Percentiles rank a stretch among this genome's conserved stretches.
phyloP scores from a whole-genome alignment of 2,797 vertebrate species.

The Sebastes elongatus region DNA sequence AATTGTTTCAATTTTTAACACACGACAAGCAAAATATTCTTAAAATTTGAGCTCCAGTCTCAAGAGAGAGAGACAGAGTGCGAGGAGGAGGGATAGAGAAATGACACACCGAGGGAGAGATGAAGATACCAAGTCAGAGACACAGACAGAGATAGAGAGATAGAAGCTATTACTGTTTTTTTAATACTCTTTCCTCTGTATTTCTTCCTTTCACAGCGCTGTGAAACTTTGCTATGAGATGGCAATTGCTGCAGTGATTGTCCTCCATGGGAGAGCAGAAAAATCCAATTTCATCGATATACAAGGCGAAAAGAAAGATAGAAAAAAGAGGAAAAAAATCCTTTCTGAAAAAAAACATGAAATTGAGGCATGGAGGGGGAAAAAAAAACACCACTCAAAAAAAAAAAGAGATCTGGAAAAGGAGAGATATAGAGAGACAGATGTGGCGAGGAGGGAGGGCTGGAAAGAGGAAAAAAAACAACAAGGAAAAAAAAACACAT shows the following conservation, averaged over 20 bases:
- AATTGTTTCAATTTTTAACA: background rate
- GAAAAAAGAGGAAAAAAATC: slow-evolving; percentile 34
- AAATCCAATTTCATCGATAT: slow-evolving; percentile 80
- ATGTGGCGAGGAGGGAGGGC: slow-evolving; percentile 8
- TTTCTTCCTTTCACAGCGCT: slow-evolving; percentile 68
- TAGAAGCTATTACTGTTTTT: slow-evolving; percentile 71
- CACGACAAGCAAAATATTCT: background rate
- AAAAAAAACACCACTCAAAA: slow-evolving; percentile 39
- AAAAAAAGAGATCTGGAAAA: slow-evolving; percentile 18
- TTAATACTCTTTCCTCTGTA: slow-evolving; percentile 60
- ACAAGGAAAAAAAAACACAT: slow-evolving; percentile 30
- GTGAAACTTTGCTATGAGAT: slow-evolving; percentile 72
- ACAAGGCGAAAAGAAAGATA: slow-evolving; percentile 61
- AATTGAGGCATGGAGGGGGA: slow-evolving; percentile 42
- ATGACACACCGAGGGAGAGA: slow-evolving; percentile 36
- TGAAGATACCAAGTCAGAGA: slow-evolving; percentile 54
- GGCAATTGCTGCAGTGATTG: slow-evolving; percentile 76
- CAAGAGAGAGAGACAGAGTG: background rate
- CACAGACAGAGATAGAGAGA: slow-evolving; percentile 62
- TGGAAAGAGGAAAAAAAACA: slow-evolving; percentile 28
- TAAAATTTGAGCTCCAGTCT: background rate
- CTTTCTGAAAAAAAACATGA: slow-evolving; percentile 38
- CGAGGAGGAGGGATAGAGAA: background rate
- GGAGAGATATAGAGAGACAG: slow-evolving; percentile 30
- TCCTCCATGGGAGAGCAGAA: slow-evolving; percentile 69